Percentiles rank a stretch among this genome's conserved stretches.
Conservation (phyloP, 2,888 invertebrate species). For the Himalopsyche anomala region DNA sequence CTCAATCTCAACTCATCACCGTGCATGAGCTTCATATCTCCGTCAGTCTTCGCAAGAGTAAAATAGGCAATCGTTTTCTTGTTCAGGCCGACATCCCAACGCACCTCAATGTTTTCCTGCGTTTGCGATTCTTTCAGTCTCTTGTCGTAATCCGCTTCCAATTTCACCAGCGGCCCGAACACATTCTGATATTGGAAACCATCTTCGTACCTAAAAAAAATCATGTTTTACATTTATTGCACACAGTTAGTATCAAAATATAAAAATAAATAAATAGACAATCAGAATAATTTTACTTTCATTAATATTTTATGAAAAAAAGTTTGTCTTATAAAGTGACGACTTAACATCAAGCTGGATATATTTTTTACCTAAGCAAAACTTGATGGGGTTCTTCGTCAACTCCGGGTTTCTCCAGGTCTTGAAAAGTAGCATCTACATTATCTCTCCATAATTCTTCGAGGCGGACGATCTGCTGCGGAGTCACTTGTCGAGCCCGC, state of each 20-base stretch:
- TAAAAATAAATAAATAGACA: too few relatives aligned
- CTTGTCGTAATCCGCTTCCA: slow-evolving; percentile 99
- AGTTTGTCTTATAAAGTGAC: too few relatives aligned
- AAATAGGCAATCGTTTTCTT: slow-evolving; percentile 99
- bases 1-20: slow-evolving; percentile 97
- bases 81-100: slow-evolving; percentile 99
- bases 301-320: too few relatives aligned
- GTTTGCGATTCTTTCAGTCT: slow-evolving; percentile 98
- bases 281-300: too few relatives aligned
- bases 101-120: slow-evolving; percentile 97
- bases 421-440: slow-evolving; percentile 97
- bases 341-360: slow-evolving; percentile 27
- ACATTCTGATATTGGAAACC: slow-evolving; percentile 99
- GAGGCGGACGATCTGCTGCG: slow-evolving; percentile 97
- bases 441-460: slow-evolving; percentile 99
- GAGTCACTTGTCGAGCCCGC: slow-evolving; percentile 96
- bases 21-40: slow-evolving; percentile 99
- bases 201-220: slow-evolving; percentile 89
- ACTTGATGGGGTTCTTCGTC: slow-evolving; percentile 99
- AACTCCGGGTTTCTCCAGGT: slow-evolving; percentile 97
- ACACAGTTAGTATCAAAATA: neutral
- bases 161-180: slow-evolving; percentile 96
- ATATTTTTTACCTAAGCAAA: slow-evolving; percentile 70
- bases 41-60: slow-evolving; percentile 96
- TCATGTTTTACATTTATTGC: slow-evolving; percentile 11